Evolutionary conservation across 1,140 invertebrate genomes (phyloP).

Genomic region (Trichonephila clavipes): DNA sequence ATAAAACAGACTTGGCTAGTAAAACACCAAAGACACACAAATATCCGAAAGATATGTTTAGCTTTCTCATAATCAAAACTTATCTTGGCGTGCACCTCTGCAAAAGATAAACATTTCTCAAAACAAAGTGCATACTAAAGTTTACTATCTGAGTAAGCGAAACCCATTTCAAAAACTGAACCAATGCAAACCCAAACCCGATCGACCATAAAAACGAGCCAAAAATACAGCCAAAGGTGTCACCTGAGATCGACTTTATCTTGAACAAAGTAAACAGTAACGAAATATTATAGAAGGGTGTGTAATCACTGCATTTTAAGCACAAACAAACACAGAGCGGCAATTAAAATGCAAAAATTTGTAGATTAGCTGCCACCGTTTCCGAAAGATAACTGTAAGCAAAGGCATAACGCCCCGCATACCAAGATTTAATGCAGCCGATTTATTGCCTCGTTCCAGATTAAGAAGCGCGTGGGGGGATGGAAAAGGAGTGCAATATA

Average conservation of each 20-base stretch:
- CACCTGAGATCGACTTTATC: not conserved
- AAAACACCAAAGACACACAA: not conserved
- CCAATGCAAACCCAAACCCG: not conserved
- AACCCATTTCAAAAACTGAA: not conserved
- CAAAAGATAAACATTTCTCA: not conserved
- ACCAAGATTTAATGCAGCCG: conserved; percentile 32
- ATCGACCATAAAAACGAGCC: conserved; percentile 2
- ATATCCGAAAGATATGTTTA: not conserved
- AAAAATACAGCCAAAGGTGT: conserved; percentile 22
- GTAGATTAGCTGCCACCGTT: conserved; percentile 8
- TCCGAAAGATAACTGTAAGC: not conserved
- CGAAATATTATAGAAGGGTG: not conserved
- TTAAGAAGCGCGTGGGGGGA: not conserved
- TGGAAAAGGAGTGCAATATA: not conserved
- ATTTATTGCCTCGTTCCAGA: conserved; percentile 43
- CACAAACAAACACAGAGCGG: not conserved
- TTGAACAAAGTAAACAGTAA: not conserved
- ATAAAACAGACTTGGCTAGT: not conserved
- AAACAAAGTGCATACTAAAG: not conserved
- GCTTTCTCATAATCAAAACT: not conserved
- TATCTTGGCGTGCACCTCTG: not conserved
- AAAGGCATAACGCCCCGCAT: conserved; percentile 9
- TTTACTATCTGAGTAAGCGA: not conserved
- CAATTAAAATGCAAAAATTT: conserved; percentile 43
- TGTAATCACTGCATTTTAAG: not conserved